Base-by-base conservation (phyloP, 2,113 vertebrate species). In the Trematocara unimaculatum region DNA sequence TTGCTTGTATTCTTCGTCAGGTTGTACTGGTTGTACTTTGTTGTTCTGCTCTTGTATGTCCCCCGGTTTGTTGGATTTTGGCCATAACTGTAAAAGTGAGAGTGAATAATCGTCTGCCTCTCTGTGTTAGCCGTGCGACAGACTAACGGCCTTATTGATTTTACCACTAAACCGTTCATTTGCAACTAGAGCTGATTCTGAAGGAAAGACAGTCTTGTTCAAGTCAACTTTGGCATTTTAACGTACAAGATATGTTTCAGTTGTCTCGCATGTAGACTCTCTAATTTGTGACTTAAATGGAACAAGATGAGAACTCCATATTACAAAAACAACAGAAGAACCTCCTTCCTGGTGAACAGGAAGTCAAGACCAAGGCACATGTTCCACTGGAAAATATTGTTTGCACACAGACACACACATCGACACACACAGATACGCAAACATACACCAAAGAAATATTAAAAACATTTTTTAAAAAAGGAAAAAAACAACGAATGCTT, bases 361-460 rank as follows among this genome's bases (percentile, higher is more conserved):
- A 70, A 70, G n/a, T 15, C 64, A 70, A 67, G 62, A 23, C 29
- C 58, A 33, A 18, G 8, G 29, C 56, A 2, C 56, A 60, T 17
- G 26, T 31, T 60, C 26, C 56, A 9, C 56, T 60, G 56, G 56
- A 60, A 60, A 31, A 60, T 60, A 31, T 67, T 38, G 17, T 60
- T 58, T 58, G 7, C 23, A 56, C 54, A 29, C 12, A 55, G 6
- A 55, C 6, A 56, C 20, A 26, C 23, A 56, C 26, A 9, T 23
- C 0, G 11, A 56, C 54, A 56, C 7, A 56, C 13, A 58, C 1
- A 0, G 29, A 33, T 6, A 62, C 5, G 11, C 15, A 62, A 11
- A 33, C 2, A 62, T 18, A 3, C 29, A 62, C 3, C 15, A 62
- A 62, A 62, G 58, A 62, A 62, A 35, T 18, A 33, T 62, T 33